Evolutionary conservation across 2,888 invertebrate genomes (phyloP).

Genomic region (Drosophila subsilvestris): DNA sequence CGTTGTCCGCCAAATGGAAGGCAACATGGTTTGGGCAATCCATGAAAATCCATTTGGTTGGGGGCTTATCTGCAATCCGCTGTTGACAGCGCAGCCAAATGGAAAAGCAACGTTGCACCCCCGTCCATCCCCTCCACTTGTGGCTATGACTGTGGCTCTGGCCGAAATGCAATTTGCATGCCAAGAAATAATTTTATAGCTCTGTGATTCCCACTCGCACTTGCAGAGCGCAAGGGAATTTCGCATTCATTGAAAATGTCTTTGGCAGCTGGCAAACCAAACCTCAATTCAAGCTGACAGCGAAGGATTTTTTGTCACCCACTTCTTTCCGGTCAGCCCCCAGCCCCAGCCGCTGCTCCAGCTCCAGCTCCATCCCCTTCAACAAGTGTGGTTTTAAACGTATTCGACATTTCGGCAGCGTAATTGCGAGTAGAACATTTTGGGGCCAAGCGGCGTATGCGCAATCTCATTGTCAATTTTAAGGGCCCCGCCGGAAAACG

Average conservation of each 20-base stretch:
- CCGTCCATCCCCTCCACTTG: background rate
- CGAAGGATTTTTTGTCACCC: background rate
- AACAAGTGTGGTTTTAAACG: slow-evolving; percentile 41
- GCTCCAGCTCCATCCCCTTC: slow-evolving; percentile 14
- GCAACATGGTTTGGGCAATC: slow-evolving; percentile 18
- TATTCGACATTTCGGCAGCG: slow-evolving; percentile 37
- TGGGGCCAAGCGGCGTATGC: slow-evolving; percentile 59
- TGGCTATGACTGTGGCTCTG: background rate
- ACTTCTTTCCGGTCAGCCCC: background rate
- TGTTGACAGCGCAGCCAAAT: slow-evolving; percentile 30
- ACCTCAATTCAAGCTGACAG: slow-evolving; percentile 55
- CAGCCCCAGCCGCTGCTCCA: background rate
- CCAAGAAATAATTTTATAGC: slow-evolving; percentile 47
- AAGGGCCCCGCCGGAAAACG: background rate
- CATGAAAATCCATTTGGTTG: slow-evolving; percentile 36
- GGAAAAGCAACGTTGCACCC: slow-evolving; percentile 9
- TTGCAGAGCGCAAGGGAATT: slow-evolving; percentile 31
- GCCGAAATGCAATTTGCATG: slow-evolving; percentile 45
- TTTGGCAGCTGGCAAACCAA: slow-evolving; percentile 37
- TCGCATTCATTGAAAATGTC: slow-evolving; percentile 68
- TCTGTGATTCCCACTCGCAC: slow-evolving; percentile 11
- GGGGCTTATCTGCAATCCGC: slow-evolving; percentile 32
- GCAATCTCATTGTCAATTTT: slow-evolving; percentile 47
- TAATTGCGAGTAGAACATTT: slow-evolving; percentile 53
- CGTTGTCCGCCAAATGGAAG: slow-evolving; percentile 52